Base-by-base conservation (phyloP, 2,113 vertebrate species). In the Onychorhynchus coronatus region DNA sequence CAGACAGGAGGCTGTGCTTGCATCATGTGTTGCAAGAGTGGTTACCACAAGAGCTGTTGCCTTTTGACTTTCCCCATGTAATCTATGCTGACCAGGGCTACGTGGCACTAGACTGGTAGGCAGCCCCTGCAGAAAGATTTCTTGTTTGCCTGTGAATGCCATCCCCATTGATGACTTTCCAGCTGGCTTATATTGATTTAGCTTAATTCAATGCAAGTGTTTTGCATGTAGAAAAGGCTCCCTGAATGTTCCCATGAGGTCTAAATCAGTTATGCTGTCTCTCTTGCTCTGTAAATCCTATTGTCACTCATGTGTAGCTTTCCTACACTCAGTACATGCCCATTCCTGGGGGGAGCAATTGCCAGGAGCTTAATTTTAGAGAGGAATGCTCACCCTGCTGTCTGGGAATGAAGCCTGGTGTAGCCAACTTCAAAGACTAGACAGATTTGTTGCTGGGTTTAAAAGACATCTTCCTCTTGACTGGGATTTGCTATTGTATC, bases 231-330 rank as follows among this genome's bases (percentile, higher is more conserved):
- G 81, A 73, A 88, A 87, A 87, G 76, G 62, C 91, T 85, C 62
- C 0, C 1, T 72, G 66, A 85, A 79, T 22, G 58, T 93, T 95
- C 93, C 91, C 94, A 96, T 94, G 92, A 89, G 58, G 53, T 78
- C 91, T 96, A 92, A 95, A 94, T 91, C 84, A 75, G 80, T 84
- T 95, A 76, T 66, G 75, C 91, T 92, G 41, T 90, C 49, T 92
- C 53, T 91, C 86, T 85, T 72, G 58, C 62, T 85, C 76, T 95
- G 89, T 89, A 93, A 96, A 96, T 94, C 91, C 83, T 85, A 91
- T 91, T 97, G 92, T 93, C 93, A 93, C 88, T 97, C 80, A 72
- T 70, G 46, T 95, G 93, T 87, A 84, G 76, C 86, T 92, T 89
- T 92, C 83, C 86, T 96, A 42, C 83, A 42, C 85, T 96, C 83